Percentiles rank a stretch among this genome's conserved stretches.
Evolutionary conservation across 2,888 invertebrate species (phyloP).

Genomic region (Drosophila mercatorum): DNA sequence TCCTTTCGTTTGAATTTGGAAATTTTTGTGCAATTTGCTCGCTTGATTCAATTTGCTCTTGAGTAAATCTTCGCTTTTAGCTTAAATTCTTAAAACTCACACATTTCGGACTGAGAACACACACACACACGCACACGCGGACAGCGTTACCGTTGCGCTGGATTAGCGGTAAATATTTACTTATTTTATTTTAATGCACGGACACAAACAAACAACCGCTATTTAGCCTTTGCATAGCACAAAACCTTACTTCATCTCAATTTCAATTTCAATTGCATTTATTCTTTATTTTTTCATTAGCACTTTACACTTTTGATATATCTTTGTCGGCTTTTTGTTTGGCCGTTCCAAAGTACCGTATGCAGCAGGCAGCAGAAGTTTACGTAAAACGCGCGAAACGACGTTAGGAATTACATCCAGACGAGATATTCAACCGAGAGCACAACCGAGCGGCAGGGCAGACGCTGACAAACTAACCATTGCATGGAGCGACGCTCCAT

Average conservation of each 20-base stretch:
- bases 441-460: conserved; percentile 69
- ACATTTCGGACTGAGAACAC: conserved; percentile 26
- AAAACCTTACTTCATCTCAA: conserved; percentile 24
- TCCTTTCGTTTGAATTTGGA: not conserved
- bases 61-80: conserved; percentile 31
- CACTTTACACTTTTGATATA: conserved; percentile 17
- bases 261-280: conserved; percentile 39
- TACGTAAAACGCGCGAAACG: conserved; percentile 61
- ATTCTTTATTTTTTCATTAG: conserved; percentile 6
- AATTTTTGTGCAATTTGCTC: too few species aligned
- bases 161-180: conserved; percentile 10
- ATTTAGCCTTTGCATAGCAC: conserved; percentile 38
- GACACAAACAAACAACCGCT: conserved; percentile 18
- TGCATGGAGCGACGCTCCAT: conserved; percentile 23
- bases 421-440: conserved; percentile 53
- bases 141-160: conserved; percentile 1
- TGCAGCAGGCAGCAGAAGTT: conserved; percentile 22
- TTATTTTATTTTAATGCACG: conserved; percentile 24
- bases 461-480: conserved; percentile 67
- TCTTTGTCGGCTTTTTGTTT: conserved; percentile 36
- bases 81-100: conserved; percentile 27
- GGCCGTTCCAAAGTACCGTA: conserved; percentile 53
- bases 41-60: not conserved
- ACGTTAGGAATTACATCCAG: conserved; percentile 16
- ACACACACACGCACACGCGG: conserved; percentile 11